Percentiles rank a stretch among this genome's conserved stretches.
Evolutionary conservation across 2,888 invertebrate genomes (phyloP).

Genomic region (Amphiduros pacificus): DNA sequence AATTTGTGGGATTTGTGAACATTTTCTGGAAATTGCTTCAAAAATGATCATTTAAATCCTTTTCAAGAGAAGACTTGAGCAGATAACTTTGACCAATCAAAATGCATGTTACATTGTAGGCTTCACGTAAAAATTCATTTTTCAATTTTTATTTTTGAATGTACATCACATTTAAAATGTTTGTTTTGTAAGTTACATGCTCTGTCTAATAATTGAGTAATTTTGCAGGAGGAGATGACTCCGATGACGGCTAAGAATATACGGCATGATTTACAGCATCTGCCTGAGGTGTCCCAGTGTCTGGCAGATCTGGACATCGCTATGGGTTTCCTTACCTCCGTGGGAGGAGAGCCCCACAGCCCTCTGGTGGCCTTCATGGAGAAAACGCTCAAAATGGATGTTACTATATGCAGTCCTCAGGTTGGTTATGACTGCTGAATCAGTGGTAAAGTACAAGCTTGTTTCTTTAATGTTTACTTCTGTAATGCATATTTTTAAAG

Average conservation of each 20-base stretch:
- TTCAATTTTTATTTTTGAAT: no score
- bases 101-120: no score
- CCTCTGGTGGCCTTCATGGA: neutral
- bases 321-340: conserved; percentile 28
- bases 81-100: no score
- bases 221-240: conserved; percentile 16
- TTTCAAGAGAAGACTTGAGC: no score
- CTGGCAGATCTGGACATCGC: conserved; percentile 28
- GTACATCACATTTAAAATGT: no score
- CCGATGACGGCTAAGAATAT: conserved; percentile 17
- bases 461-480: neutral
- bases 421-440: no score
- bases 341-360: conserved; percentile 18
- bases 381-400: neutral
- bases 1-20: no score
- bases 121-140: no score
- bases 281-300: conserved; percentile 19
- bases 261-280: conserved; percentile 11
- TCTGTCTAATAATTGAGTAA: neutral
- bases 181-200: neutral
- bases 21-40: no score
- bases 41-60: no score
- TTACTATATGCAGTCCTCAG: no score
- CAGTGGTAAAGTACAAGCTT: no score
- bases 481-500: neutral